A percentile compares a stretch with the other conserved stretches of the same genome.
These are phyloP conservation scores for Isotomurus palustris DNA, from an alignment of 2,888 invertebrate species.

Conservation along the genomic window DNA sequence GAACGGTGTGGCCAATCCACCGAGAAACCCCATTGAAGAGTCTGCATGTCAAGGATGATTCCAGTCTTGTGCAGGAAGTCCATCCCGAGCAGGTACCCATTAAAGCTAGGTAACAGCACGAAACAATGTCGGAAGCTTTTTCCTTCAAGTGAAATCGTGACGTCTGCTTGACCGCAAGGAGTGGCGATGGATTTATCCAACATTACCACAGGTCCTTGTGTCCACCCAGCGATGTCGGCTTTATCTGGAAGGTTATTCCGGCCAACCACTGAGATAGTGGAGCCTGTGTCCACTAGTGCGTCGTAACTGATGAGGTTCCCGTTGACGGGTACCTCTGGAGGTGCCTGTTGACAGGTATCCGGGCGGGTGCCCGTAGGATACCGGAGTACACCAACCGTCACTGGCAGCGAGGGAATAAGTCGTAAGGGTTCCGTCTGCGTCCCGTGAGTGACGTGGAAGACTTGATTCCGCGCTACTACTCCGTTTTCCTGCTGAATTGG, in stretches of 20 bases:
- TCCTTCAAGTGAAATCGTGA: background rate
- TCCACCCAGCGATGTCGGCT: constrained; percentile 1
- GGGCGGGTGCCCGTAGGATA: no score
- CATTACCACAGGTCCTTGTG: constrained; percentile 1
- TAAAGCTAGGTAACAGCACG: background rate
- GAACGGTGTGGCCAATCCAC: background rate
- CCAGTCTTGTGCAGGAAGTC: constrained; percentile 6
- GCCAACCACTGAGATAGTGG: constrained; percentile 7
- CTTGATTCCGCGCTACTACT: background rate
- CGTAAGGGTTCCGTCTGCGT: background rate
- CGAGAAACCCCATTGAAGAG: constrained; percentile 5
- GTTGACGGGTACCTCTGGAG: no score
- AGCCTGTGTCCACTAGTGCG: constrained; percentile 10
- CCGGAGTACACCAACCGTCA: background rate
- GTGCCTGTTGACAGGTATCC: no score
- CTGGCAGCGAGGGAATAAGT: background rate
- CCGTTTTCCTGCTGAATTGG: background rate
- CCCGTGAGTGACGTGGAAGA: background rate
- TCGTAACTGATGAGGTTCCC: no score
- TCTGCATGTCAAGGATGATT: background rate
- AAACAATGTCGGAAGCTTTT: background rate
- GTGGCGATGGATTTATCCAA: background rate
- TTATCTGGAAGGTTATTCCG: background rate
- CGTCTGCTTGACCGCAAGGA: background rate
- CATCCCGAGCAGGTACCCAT: background rate